A percentile compares a stretch with the other conserved stretches of the same genome.
These are phyloP conservation scores for Ectemnius lituratus DNA, from an alignment of 2,888 invertebrate species.

Conservation along the genomic window DNA sequence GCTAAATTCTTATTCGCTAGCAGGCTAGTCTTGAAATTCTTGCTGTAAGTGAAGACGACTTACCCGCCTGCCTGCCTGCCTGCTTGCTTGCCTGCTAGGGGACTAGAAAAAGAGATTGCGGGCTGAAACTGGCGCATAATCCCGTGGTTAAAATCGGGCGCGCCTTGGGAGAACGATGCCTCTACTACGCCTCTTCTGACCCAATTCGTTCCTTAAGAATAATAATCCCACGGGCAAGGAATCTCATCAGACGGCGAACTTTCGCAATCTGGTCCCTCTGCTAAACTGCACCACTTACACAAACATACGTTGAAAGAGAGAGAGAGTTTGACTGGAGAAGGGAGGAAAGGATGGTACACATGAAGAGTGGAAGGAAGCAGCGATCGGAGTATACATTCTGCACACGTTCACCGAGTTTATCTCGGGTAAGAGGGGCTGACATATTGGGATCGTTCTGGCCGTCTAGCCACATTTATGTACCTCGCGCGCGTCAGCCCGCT, in stretches of 20 bases:
- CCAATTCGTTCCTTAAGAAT: slow-evolving; percentile 7
- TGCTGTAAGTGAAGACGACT: too few species aligned
- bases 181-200: background rate
- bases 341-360: background rate
- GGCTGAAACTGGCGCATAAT: background rate
- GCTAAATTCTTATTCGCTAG: too few species aligned
- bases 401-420: slow-evolving; percentile 72
- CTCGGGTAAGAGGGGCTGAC: slow-evolving; percentile 70
- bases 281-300: background rate
- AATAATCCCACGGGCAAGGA: slow-evolving; percentile 44
- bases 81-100: too few species aligned
- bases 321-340: too few species aligned
- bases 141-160: background rate
- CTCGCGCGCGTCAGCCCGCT: slow-evolving; percentile 57
- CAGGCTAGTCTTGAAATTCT: too few species aligned
- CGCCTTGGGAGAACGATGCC: background rate
- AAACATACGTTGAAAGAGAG: background rate
- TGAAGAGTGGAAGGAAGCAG: background rate
- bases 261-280: slow-evolving; percentile 45
- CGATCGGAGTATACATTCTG: slow-evolving; percentile 58
- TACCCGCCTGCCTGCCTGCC: too few species aligned
- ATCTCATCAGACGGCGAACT: slow-evolving; percentile 45
- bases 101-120: too few species aligned
- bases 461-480: slow-evolving; percentile 72
- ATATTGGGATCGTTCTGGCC: slow-evolving; percentile 73